These are phyloP conservation scores for Microtus pennsylvanicus DNA, from an alignment of 2,113 vertebrate genomes.

Conservation along the genomic window DNA sequence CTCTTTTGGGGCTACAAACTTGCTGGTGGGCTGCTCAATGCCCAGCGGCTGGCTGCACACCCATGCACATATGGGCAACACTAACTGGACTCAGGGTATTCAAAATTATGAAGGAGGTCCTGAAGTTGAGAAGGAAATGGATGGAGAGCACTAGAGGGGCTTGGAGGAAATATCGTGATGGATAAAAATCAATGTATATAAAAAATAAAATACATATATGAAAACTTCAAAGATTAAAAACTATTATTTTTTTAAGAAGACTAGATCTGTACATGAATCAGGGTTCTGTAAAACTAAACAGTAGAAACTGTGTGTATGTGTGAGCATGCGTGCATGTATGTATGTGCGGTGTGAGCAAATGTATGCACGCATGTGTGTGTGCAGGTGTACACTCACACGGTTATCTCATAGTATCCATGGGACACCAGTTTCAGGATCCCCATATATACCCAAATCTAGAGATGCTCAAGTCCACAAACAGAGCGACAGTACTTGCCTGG, in stretches of 20 bases:
- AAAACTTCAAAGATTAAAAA: background rate
- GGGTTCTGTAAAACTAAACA: background rate
- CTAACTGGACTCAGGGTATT: background rate
- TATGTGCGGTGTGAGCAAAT: fast-evolving
- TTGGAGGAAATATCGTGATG: background rate
- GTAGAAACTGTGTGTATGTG: background rate
- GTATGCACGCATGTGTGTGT: fast-evolving
- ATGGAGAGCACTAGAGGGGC: background rate
- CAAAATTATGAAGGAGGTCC: background rate
- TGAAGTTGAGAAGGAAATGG: background rate
- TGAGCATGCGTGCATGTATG: background rate
- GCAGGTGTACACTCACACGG: background rate
- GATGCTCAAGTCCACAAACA: background rate
- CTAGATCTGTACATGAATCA: background rate
- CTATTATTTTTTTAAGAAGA: background rate
- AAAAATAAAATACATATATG: background rate
- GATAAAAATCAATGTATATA: background rate
- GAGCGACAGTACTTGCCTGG: background rate
- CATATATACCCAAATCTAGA: background rate
- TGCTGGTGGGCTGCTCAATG: too few relatives aligned
- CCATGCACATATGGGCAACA: background rate
- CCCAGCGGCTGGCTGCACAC: too few relatives aligned
- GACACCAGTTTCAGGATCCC: background rate
- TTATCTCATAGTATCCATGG: background rate
- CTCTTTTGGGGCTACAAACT: background rate